Conservation (phyloP, 2,113 vertebrate species). For the Chloropsis hardwickii region DNA sequence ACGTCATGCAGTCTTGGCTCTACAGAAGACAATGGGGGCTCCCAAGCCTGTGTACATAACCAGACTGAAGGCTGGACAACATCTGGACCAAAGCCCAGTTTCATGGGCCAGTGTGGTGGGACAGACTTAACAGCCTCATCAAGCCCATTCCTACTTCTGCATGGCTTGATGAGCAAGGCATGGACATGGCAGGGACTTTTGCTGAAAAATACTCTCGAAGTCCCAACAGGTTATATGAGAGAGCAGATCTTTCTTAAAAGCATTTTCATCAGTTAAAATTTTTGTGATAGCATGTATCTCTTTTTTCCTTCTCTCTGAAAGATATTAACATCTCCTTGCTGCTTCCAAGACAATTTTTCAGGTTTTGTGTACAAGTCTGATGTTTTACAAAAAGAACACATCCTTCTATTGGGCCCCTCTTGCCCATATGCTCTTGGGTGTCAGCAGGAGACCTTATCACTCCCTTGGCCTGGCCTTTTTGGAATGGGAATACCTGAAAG, state of each 20-base stretch:
- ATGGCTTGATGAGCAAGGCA: background rate
- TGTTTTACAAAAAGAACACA: background rate
- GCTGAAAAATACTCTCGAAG: background rate
- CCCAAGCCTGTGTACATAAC: rapidly evolving
- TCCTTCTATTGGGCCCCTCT: background rate
- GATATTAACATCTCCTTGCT: background rate
- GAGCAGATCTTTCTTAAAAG: background rate
- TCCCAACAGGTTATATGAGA: background rate
- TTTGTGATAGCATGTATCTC: background rate
- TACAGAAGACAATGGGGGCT: background rate
- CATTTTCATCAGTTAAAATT: background rate
- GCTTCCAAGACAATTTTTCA: background rate
- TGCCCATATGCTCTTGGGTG: rapidly evolving
- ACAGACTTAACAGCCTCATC: background rate
- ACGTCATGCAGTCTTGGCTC: background rate
- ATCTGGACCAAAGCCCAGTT: background rate
- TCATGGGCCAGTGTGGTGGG: background rate
- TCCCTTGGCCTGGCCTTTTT: background rate
- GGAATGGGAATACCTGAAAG: background rate
- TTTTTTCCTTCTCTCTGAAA: background rate
- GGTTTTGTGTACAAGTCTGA: background rate
- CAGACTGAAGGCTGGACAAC: background rate
- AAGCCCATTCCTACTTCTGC: background rate
- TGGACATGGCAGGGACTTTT: background rate
- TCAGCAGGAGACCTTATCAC: background rate